phyloP scores from a whole-genome alignment of 1,140 invertebrate species.

The Branchinecta lynchi region DNA sequence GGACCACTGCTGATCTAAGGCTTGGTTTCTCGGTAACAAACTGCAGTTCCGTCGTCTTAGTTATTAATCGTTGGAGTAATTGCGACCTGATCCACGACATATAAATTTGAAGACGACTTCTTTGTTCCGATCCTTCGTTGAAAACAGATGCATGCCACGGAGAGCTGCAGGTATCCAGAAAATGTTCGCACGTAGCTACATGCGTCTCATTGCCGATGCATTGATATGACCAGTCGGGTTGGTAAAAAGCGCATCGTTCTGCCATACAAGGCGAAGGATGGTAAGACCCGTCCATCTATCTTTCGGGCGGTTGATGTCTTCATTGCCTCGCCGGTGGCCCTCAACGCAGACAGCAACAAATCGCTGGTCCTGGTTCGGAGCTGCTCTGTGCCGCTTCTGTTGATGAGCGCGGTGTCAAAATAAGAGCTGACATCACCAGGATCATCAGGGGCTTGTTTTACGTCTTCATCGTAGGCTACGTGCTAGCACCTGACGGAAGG shows the following conservation, averaged over 20 bases:
- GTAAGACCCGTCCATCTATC: background rate
- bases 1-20: no score
- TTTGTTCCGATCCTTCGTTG: no score
- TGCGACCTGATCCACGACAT: no score
- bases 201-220: background rate
- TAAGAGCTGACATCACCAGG: conserved; percentile 1
- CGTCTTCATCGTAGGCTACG: no score
- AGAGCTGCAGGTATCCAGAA: background rate
- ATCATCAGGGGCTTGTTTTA: background rate
- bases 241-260: conserved; percentile 5
- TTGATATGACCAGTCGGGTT: background rate
- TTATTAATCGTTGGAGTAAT: no score
- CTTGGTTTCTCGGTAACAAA: no score
- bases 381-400: background rate
- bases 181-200: conserved; percentile 7
- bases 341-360: background rate
- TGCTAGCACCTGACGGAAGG: no score
- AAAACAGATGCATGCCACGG: background rate
- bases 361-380: no score
- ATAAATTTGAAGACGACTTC: no score
- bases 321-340: background rate
- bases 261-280: conserved; percentile 2
- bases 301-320: background rate
- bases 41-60: no score
- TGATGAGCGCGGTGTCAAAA: background rate